Evolutionary conservation across 2,888 invertebrate genomes (phyloP).

Genomic region (Dicranocentrus wangi): DNA sequence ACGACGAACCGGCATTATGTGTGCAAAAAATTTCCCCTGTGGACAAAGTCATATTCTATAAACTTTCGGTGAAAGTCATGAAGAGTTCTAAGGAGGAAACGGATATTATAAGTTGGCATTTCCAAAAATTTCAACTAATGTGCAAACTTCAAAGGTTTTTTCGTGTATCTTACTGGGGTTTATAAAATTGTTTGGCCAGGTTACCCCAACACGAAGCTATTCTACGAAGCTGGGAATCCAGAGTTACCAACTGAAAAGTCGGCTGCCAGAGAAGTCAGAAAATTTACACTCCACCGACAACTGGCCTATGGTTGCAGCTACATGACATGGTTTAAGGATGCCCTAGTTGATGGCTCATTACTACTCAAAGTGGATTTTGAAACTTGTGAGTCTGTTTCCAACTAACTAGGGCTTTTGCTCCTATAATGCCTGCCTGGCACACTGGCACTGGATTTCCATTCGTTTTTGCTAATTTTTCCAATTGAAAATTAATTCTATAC

Average conservation of each 20-base stretch:
- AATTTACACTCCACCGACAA: constrained; percentile 46
- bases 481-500: too few relatives aligned
- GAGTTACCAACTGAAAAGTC: background rate
- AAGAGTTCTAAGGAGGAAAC: constrained; percentile 30
- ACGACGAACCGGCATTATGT: constrained; percentile 37
- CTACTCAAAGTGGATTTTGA: constrained; percentile 51
- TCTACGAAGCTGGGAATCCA: constrained; percentile 31
- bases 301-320: constrained; percentile 51
- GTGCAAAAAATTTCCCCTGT: constrained; percentile 41
- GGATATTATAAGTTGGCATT: constrained; percentile 40
- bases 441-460: too few relatives aligned
- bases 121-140: background rate
- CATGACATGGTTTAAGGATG: constrained; percentile 52
- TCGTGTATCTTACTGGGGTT: too few relatives aligned
- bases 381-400: constrained; percentile 40
- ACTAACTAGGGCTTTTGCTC: too few relatives aligned
- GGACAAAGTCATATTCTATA: constrained; percentile 33
- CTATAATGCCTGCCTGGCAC: too few relatives aligned
- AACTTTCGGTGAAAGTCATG: constrained; percentile 28
- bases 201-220: constrained; percentile 32
- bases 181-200: too few relatives aligned
- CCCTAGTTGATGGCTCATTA: constrained; percentile 36
- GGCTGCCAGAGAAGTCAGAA: constrained; percentile 4
- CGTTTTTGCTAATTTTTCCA: too few relatives aligned
- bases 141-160: background rate